Percentiles rank a stretch among this genome's conserved stretches.
Conservation (phyloP, 35 echinoderm and acorn worm species). For the Ophiothrix spiculata region DNA sequence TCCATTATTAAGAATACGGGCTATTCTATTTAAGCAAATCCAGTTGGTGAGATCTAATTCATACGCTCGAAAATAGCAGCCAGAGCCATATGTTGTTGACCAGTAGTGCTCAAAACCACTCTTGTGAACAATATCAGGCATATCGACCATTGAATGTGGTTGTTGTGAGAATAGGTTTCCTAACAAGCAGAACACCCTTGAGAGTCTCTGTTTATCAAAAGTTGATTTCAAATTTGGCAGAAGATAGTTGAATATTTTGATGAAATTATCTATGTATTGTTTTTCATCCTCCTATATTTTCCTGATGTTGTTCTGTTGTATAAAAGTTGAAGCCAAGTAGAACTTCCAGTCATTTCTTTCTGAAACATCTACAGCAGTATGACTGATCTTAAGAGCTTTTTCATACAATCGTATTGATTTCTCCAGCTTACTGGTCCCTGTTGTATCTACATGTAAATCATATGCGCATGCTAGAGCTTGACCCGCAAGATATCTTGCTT, state of each 20-base stretch:
- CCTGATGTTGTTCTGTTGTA: not conserved
- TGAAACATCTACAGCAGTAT: not conserved
- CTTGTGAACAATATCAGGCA: not conserved
- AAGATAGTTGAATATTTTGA: not conserved
- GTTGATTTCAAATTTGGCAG: not conserved
- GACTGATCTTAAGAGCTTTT: not conserved
- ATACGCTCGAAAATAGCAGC: not conserved
- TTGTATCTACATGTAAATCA: not conserved
- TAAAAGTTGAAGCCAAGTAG: not conserved
- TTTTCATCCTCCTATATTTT: not conserved
- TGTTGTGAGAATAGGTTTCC: not conserved
- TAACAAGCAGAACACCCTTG: not conserved
- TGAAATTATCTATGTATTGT: not conserved
- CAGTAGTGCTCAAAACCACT: not conserved
- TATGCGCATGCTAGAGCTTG: not conserved
- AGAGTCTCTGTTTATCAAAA: not conserved
- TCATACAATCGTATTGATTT: not conserved
- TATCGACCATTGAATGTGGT: not conserved
- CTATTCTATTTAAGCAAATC: not conserved
- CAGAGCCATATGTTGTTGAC: not conserved
- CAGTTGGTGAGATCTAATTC: not conserved
- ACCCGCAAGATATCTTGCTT: not conserved
- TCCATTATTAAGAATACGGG: not conserved
- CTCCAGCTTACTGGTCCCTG: not conserved
- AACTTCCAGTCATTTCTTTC: not conserved